These are phyloP conservation scores for Ispidina picta DNA, from an alignment of 2,797 vertebrate genomes.

Conservation along the genomic window DNA sequence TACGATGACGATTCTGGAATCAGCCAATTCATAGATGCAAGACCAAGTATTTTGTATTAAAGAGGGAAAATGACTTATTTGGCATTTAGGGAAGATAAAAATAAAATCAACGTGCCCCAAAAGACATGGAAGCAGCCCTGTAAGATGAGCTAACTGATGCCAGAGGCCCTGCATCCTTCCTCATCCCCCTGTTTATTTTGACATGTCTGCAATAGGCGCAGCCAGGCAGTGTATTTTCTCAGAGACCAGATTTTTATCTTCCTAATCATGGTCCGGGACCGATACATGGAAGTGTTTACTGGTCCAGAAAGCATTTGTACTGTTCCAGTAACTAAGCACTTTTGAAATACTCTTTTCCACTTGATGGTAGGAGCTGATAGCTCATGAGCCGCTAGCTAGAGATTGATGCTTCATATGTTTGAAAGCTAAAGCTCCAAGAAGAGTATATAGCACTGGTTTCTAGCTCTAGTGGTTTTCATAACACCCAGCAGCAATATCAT, in stretches of 20 bases:
- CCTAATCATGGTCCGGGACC: constrained; percentile 35
- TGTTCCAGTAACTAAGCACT: constrained; percentile 61
- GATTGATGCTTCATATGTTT: constrained; percentile 72
- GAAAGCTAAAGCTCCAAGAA: constrained; percentile 64
- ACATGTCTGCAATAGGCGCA: neutral
- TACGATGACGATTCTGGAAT: neutral
- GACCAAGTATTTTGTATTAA: neutral
- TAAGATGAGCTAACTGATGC: neutral
- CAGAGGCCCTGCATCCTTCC: neutral
- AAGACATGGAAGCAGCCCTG: neutral
- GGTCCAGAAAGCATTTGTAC: constrained; percentile 65
- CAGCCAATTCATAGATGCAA: neutral
- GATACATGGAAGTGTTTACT: constrained; percentile 51
- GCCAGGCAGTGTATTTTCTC: constrained; percentile 15
- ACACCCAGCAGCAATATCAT: constrained; percentile 56
- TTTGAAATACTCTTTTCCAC: constrained; percentile 67
- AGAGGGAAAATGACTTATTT: neutral
- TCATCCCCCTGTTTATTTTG: constrained; percentile 24
- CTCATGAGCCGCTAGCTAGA: constrained; percentile 51
- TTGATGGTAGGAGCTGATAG: constrained; percentile 71
- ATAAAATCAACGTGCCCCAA: neutral
- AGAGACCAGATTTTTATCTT: constrained; percentile 64
- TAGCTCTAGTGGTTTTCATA: constrained; percentile 58
- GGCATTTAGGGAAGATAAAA: neutral
- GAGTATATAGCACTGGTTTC: constrained; percentile 35